phyloP scores from a whole-genome alignment of 1,140 invertebrate species.

The Euwallacea similis region DNA sequence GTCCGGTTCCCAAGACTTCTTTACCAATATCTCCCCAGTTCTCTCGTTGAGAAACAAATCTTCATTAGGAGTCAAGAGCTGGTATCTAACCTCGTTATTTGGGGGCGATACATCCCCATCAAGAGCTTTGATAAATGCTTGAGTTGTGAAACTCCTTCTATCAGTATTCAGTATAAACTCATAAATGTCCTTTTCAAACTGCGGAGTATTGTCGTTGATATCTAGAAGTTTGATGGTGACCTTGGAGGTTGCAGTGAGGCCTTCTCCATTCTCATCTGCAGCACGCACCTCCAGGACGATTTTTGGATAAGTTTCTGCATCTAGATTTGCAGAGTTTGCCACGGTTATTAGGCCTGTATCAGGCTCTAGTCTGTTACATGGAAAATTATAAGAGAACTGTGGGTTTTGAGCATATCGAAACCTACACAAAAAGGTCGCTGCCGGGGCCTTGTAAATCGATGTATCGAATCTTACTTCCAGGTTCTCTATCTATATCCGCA shows the following conservation, averaged over 20 bases:
- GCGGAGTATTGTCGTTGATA: conserved; percentile 85
- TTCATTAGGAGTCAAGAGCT: conserved; percentile 62
- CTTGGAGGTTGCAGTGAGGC: conserved; percentile 70
- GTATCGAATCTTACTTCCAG: conserved; percentile 73
- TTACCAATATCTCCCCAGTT: conserved; percentile 65
- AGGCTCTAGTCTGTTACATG: conserved; percentile 65
- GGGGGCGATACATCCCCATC: conserved; percentile 83
- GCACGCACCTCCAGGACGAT: conserved; percentile 82
- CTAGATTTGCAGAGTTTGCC: conserved; percentile 72
- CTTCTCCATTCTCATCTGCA: conserved; percentile 79
- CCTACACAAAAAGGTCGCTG: conserved; percentile 36
- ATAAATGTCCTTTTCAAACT: conserved; percentile 78
- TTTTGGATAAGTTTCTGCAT: conserved; percentile 77
- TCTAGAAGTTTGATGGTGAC: conserved; percentile 77
- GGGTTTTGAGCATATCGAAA: not conserved
- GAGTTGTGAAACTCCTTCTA: conserved; percentile 69
- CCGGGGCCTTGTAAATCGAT: conserved; percentile 56
- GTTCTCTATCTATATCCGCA: conserved; percentile 73
- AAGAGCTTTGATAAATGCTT: conserved; percentile 74
- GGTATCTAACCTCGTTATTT: conserved; percentile 83
- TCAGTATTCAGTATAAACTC: conserved; percentile 79
- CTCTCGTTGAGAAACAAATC: conserved; percentile 66
- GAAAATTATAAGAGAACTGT: not conserved
- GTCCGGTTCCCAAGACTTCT: conserved; percentile 31
- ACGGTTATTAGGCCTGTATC: conserved; percentile 77